A percentile compares a stretch with the other conserved stretches of the same genome.
Evolutionary conservation across 2,797 vertebrate genomes (phyloP).

Genomic region (Chaetodon trifasciatus): DNA sequence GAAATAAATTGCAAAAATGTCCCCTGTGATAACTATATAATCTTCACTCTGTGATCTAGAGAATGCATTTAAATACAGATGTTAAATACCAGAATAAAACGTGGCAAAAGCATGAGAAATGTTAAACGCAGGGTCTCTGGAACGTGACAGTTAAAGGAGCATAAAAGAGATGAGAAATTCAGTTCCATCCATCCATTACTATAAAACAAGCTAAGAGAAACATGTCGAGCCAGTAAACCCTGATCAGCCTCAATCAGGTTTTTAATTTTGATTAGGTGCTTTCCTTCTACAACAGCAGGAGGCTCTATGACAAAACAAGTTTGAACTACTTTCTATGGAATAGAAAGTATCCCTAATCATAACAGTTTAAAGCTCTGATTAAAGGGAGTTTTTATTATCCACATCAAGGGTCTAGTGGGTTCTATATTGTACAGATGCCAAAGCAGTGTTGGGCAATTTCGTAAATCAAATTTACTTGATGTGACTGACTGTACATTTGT

Average conservation of each 20-base stretch:
- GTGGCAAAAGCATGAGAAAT: neutral
- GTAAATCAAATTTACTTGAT: constrained; percentile 9
- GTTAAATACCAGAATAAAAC: neutral
- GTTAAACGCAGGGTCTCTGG: neutral
- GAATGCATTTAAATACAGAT: neutral
- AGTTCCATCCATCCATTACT: neutral
- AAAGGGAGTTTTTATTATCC: neutral
- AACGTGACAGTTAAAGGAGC: neutral
- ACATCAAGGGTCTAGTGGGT: neutral
- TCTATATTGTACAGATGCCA: neutral
- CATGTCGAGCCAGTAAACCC: too few relatives aligned
- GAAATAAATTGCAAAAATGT: neutral
- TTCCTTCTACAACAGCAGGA: neutral
- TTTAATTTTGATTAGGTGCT: neutral
- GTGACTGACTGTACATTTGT: neutral
- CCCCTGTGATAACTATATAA: neutral
- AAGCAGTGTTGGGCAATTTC: neutral
- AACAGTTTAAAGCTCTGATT: neutral
- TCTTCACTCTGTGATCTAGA: neutral
- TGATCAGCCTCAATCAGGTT: neutral
- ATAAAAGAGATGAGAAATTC: neutral
- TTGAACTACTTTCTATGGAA: too few relatives aligned
- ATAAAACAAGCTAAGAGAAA: neutral
- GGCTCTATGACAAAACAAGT: neutral
- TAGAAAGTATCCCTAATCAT: neutral